Evolutionary conservation across 2,888 invertebrate genomes (phyloP), one percentile per base, ranked within the genome.

Genomic region (Salticus scenicus): DNA sequence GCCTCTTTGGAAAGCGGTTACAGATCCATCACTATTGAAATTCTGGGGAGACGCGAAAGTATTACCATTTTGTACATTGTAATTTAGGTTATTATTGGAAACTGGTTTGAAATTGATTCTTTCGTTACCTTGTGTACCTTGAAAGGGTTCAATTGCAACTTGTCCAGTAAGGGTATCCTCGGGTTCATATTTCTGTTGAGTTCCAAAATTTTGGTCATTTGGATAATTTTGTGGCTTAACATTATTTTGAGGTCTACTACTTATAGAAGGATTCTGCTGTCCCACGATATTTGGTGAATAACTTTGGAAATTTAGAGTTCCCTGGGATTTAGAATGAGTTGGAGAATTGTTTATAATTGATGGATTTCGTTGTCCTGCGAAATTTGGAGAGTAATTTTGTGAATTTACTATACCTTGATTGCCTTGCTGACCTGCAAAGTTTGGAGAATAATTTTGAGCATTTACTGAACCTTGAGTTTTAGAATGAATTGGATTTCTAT

Each of bases 71-170:
- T 74, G 63, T 14, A 14, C 8, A 31, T 63, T 28, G 20, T 51
- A 30, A 27, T 81, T 70, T 28, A 28, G 42, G 20, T 67, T 72
- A 8, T 64, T 51, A 28, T 66, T 77, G 0, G 71, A 64, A 20
- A 77, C 70, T 8, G 83, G 83, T 24, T 42, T 76, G 7, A 83
- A 83, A 57, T 47, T 66, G 37, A 75, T 76, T 12, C 64, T 69
- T 41, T 75, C 57, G 20, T 75, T 24, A 0, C 67, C 71, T 64
- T 76, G 63, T 20, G 70, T 69, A 28, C 57, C 41, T 66, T 82
- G 75, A 10, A 66, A 67, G 8, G 69, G 51, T 57, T 74, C 69
- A 12, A 30, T 4, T 30, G 81, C 63, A 31, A 70, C 33, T 27
- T 31, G n/a, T 20, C 72, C 72, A 66, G n/a, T 12, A n/a, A 72